Evolutionary conservation across 2,797 vertebrate species (phyloP), one percentile per base, ranked within the genome.

Genomic region (Amazonetta brasiliensis): DNA sequence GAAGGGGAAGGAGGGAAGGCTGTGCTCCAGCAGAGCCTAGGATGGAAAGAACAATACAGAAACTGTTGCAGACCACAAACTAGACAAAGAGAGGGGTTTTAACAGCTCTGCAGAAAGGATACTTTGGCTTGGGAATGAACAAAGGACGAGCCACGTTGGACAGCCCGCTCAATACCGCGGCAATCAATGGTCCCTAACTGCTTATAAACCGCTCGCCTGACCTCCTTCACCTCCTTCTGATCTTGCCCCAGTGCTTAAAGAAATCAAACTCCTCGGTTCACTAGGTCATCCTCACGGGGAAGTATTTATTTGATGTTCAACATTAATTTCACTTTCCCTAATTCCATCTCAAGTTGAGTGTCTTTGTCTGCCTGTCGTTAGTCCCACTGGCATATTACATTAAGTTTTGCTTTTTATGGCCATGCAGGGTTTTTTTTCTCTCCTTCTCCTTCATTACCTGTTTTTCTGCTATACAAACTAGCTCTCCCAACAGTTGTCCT

Each of bases 121-220:
- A 26, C 18, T 11, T 7, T 3, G 44, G 6, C 6, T 17, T 1
- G 5, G 68, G 28, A 87, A 23, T 0, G 12, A n/a, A 6, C 6
- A 19, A 28, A 58, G 28, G 25, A 48, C 33, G 37, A 46, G 10
- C 4, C 11, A 9, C 26, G 2, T 0, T 7, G 37, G 20, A 7
- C 66, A 60, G 48, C 17, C 33, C 23, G 63, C 14, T 28, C 66
- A 33, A 11, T 6, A 2, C 9, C 2, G 8, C 2, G 11, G 62
- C 21, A 30, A 19, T 2, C 25, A 2, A 1, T 2, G 2, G n/a
- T 19, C 26, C 54, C 48, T 2, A 5, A 2, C 5, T 20, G 20
- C 41, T 50, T 3, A 23, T 1, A 48, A 60, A 43, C 60, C 5
- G 1, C 9, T 1, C n/a, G 72, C 77, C 84, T 15, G 14, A 48